Conservation (phyloP, 2,888 invertebrate species). For the Acleris laterana region DNA sequence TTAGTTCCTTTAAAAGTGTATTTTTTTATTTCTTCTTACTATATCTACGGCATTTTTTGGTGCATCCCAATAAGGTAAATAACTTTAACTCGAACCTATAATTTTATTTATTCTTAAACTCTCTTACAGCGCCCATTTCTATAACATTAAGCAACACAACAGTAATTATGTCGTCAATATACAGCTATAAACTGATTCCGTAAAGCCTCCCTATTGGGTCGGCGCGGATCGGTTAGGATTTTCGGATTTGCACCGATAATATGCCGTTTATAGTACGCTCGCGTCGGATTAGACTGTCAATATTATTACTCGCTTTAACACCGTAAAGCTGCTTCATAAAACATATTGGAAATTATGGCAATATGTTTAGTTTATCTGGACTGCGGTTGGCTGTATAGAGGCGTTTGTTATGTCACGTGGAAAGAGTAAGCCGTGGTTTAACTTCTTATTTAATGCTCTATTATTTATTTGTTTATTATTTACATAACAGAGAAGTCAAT, state of each 20-base stretch:
- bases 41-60: too few relatives aligned
- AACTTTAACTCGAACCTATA: too few relatives aligned
- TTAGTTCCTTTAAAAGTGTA: too few relatives aligned
- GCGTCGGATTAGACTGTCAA: constrained; percentile 77
- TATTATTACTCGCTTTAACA: constrained; percentile 82
- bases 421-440: constrained; percentile 35
- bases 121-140: neutral
- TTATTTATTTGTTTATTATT: constrained; percentile 18
- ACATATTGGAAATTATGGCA: constrained; percentile 77
- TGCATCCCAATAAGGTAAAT: too few relatives aligned
- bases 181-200: constrained; percentile 13
- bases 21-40: too few relatives aligned
- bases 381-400: constrained; percentile 36
- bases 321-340: constrained; percentile 79
- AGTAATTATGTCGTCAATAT: constrained; percentile 25
- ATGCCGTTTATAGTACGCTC: constrained; percentile 66
- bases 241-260: constrained; percentile 76
- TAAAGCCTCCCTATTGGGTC: constrained; percentile 25
- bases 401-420: constrained; percentile 23
- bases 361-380: constrained; percentile 60
- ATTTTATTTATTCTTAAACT: too few relatives aligned
- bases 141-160: neutral
- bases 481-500: too few relatives aligned
- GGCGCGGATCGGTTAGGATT: constrained; percentile 50
- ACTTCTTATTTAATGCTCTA: constrained; percentile 35